Evolutionary conservation across 64 coral and sea anemone genomes (phyloP), one percentile per base, ranked within the genome.

Genomic region (Orbicella faveolata): DNA sequence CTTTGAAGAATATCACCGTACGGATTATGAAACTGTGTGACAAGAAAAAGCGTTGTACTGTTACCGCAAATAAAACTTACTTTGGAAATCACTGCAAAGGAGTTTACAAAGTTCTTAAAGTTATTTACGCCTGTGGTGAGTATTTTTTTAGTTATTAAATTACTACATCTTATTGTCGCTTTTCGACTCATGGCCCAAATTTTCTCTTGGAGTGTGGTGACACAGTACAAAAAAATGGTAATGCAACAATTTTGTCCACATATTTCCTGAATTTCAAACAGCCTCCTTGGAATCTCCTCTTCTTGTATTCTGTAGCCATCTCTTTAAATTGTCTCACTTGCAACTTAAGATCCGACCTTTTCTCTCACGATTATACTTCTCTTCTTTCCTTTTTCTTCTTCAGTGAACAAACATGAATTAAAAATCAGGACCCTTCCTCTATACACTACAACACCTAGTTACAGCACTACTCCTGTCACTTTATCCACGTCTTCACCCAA

Each of bases 51-150:
- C 62, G 36, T 23, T 97, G 95, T 23, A 36, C 65, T 26, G 25
- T 97, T 30, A 26, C 6, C 1, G 70, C 25, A 4, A 54, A 72
- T 13, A 73, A 87, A 11, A 17, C 51, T 36, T 51, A 63, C 16
- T 77, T 94, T 61, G 95, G 95, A 11, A 89, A 89, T 44, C 92
- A 77, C 20, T 97, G 95, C 65, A 62, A 73, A 64, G 34, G 78
- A 20, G 73, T 91, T 73, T 94, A 97, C 83, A 97, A 94, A 81
- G 90, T 88, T 79, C 63, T 97, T 8, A 51, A 52, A 10, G 72
- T 97, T 16, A 91, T 97, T 21, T 97, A 94, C 61, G 95, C 67
- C 16, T 97, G 95, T 78, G 95, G 95, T 97, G 76, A 97, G 95
- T 68, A 77, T 26, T 52, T 67, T 68, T 51, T 65, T 17, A 37